These are phyloP conservation scores for Lanius collurio DNA, from an alignment of 2,113 vertebrate species.

Conservation along the genomic window DNA sequence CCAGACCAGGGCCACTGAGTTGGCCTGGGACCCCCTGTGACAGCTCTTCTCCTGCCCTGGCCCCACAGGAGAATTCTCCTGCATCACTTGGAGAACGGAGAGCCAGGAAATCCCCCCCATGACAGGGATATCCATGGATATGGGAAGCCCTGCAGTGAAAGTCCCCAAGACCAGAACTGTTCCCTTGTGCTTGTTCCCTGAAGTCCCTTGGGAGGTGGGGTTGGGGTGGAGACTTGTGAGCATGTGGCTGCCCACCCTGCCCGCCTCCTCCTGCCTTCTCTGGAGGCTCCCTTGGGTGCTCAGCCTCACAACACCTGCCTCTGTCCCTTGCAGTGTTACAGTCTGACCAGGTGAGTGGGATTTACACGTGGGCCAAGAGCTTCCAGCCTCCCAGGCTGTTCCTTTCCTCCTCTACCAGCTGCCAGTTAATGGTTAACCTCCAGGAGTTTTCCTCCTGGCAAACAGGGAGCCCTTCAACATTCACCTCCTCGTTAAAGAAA, in stretches of 20 bases:
- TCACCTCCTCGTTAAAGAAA: conserved; percentile 38
- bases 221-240: neutral
- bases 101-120: neutral
- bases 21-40: no score
- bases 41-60: neutral
- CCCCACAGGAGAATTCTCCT: neutral
- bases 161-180: neutral
- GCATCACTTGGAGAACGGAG: neutral
- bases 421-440: conserved; percentile 35
- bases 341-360: neutral
- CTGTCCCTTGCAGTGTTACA: neutral
- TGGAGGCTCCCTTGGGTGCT: neutral
- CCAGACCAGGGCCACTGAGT: neutral
- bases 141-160: neutral
- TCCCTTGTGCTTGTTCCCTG: neutral
- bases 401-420: neutral
- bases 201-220: neutral
- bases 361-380: neutral
- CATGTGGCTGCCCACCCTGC: neutral
- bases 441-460: neutral
- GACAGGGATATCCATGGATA: neutral
- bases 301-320: neutral
- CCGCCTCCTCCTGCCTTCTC: neutral
- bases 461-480: neutral
- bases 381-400: neutral